Evolutionary conservation across 2,888 invertebrate species (phyloP).

Genomic region (Hypena proboscidalis): DNA sequence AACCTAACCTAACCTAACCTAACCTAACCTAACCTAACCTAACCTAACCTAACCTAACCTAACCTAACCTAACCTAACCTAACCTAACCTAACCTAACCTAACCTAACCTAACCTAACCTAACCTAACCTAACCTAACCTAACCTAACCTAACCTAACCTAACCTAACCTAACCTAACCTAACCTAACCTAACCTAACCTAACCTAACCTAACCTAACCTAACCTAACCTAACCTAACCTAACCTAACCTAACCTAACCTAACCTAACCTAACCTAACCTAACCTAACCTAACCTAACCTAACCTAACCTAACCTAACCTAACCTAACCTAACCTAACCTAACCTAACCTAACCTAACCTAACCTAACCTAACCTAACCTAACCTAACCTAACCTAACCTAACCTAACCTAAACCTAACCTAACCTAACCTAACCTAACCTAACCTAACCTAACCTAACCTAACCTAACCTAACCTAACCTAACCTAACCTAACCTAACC

Average conservation of each 20-base stretch:
- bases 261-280: slow-evolving; percentile 21
- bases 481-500: slow-evolving; percentile 29
- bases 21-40: too few species aligned
- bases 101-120: too few species aligned
- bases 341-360: slow-evolving; percentile 23
- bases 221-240: slow-evolving; percentile 23
- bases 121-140: too few species aligned
- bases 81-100: too few species aligned
- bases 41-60: too few species aligned
- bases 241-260: slow-evolving; percentile 22
- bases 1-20: too few species aligned
- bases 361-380: slow-evolving; percentile 26
- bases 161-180: too few species aligned
- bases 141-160: too few species aligned
- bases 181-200: slow-evolving; percentile 25
- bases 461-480: slow-evolving; percentile 30
- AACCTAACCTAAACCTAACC: slow-evolving; percentile 25
- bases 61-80: too few species aligned
- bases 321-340: slow-evolving; percentile 18
- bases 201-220: slow-evolving; percentile 24
- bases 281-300: slow-evolving; percentile 13
- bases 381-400: slow-evolving; percentile 25
- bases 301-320: slow-evolving; percentile 20
- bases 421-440: slow-evolving; percentile 24
- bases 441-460: slow-evolving; percentile 25